A percentile compares a stretch with the other conserved stretches of the same genome.
Evolutionary conservation across 2,797 vertebrate genomes (phyloP).

Genomic region (Lithobates sylvaticus): DNA sequence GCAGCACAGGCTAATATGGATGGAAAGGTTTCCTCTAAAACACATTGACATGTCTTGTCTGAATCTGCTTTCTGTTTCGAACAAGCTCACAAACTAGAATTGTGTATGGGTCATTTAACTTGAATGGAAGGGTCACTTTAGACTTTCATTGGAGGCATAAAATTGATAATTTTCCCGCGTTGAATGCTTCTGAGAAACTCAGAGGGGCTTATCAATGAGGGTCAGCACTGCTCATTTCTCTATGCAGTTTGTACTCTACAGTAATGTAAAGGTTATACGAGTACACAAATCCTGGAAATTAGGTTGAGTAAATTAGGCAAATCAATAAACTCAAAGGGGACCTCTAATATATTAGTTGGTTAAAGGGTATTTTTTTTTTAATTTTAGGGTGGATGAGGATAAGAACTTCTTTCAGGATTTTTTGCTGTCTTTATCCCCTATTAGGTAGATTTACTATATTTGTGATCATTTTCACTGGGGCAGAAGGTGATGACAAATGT

Average conservation of each 20-base stretch:
- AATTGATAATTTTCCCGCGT: constrained; percentile 34
- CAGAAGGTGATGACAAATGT: too few relatives aligned
- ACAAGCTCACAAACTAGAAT: constrained; percentile 42
- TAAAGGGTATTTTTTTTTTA: too few relatives aligned
- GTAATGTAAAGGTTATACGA: not conserved
- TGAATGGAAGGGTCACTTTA: constrained; percentile 36
- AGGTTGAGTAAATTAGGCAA: too few relatives aligned
- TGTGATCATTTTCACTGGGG: too few relatives aligned
- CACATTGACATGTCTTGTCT: constrained; percentile 46
- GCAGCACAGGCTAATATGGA: constrained; percentile 20
- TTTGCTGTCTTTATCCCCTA: too few relatives aligned
- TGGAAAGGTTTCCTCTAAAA: constrained; percentile 22
- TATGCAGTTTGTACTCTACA: not conserved
- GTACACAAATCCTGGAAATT: not conserved
- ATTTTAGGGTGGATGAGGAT: too few relatives aligned
- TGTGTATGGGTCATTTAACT: constrained; percentile 38
- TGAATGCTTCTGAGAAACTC: constrained; percentile 7
- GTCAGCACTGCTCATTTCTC: not conserved
- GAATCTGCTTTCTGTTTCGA: constrained; percentile 43
- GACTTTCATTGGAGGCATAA: constrained; percentile 30
- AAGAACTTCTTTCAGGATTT: too few relatives aligned
- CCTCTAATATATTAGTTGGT: too few relatives aligned
- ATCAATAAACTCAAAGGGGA: too few relatives aligned
- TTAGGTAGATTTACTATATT: too few relatives aligned
- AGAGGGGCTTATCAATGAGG: constrained; percentile 1